Percentiles rank a stretch among this genome's conserved stretches.
Evolutionary conservation across 92 coral and sea anemone species (phyloP).

Genomic region (Umimayanthus chanpuru): DNA sequence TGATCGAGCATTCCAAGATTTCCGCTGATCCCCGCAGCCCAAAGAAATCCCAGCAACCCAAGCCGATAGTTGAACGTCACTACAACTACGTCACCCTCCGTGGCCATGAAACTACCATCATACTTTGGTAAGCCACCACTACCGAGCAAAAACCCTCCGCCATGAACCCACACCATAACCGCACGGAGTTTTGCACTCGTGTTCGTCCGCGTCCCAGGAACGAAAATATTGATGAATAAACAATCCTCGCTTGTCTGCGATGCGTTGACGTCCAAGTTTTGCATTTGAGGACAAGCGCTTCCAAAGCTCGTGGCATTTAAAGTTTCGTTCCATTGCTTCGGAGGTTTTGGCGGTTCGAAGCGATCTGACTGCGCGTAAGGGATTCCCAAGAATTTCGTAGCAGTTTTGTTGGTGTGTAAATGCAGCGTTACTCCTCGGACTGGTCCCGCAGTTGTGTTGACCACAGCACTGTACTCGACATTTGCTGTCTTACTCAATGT

Average conservation of each 20-base stretch:
- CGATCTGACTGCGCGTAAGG: slow-evolving; percentile 22
- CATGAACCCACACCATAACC: slow-evolving; percentile 45
- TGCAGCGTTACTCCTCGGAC: neutral
- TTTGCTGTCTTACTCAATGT: neutral
- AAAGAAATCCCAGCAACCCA: slow-evolving; percentile 6
- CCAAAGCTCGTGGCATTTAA: slow-evolving; percentile 26
- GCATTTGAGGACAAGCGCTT: slow-evolving; percentile 22
- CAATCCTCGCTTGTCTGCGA: slow-evolving; percentile 9
- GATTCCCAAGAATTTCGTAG: slow-evolving; percentile 19
- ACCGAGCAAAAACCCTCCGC: slow-evolving; percentile 34
- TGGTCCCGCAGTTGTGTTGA: slow-evolving; percentile 2
- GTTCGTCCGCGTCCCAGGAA: neutral
- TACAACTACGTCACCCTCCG: slow-evolving; percentile 14
- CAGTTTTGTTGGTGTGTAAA: neutral
- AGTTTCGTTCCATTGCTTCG: slow-evolving; percentile 14
- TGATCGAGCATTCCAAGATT: slow-evolving; percentile 33
- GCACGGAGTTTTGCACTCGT: neutral
- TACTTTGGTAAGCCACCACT: slow-evolving; percentile 27
- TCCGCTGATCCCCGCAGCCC: slow-evolving; percentile 14
- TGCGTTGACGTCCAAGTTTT: slow-evolving; percentile 14
- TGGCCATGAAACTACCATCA: slow-evolving; percentile 24
- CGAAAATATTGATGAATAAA: slow-evolving; percentile 8
- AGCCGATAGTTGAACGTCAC: slow-evolving; percentile 34
- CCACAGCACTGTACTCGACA: neutral
- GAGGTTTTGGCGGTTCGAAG: slow-evolving; percentile 9